phyloP scores from a whole-genome alignment of 1,140 invertebrate genomes.

The Aphidius ervi region DNA sequence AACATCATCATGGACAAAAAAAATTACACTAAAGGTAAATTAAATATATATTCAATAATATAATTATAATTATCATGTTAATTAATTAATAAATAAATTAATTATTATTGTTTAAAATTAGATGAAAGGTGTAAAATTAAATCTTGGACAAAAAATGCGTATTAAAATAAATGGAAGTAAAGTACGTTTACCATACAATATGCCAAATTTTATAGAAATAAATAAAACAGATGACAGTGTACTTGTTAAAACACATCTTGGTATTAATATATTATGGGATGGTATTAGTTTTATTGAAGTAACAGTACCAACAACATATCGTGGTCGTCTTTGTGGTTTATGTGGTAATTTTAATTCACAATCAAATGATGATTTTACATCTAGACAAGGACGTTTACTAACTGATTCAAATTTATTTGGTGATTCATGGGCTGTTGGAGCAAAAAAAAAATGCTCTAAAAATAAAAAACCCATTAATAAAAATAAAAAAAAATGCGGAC shows the following conservation, averaged over 20 bases:
- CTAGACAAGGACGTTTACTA: slow-evolving; percentile 61
- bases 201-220: slow-evolving; percentile 55
- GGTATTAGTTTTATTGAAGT: slow-evolving; percentile 89
- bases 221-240: slow-evolving; percentile 61
- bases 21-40: slow-evolving; percentile 69
- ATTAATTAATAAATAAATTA: no score
- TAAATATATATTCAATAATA: no score
- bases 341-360: slow-evolving; percentile 90
- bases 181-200: slow-evolving; percentile 64
- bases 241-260: slow-evolving; percentile 64
- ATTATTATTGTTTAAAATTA: no score
- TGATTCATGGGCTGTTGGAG: slow-evolving; percentile 80
- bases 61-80: no score
- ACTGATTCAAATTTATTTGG: slow-evolving; percentile 71
- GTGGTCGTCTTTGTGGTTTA: slow-evolving; percentile 78
- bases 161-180: slow-evolving; percentile 80
- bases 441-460: slow-evolving; percentile 66
- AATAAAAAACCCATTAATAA: slow-evolving; percentile 32
- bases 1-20: slow-evolving; percentile 82
- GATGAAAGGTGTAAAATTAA: slow-evolving; percentile 70
- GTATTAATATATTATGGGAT: slow-evolving; percentile 83
- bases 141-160: slow-evolving; percentile 79
- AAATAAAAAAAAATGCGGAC: slow-evolving; percentile 30
- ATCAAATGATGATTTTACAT: slow-evolving; percentile 69
- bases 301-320: slow-evolving; percentile 74